These are phyloP conservation scores for Babylonia areolata DNA, from an alignment of 1,140 invertebrate genomes.

Conservation along the genomic window DNA sequence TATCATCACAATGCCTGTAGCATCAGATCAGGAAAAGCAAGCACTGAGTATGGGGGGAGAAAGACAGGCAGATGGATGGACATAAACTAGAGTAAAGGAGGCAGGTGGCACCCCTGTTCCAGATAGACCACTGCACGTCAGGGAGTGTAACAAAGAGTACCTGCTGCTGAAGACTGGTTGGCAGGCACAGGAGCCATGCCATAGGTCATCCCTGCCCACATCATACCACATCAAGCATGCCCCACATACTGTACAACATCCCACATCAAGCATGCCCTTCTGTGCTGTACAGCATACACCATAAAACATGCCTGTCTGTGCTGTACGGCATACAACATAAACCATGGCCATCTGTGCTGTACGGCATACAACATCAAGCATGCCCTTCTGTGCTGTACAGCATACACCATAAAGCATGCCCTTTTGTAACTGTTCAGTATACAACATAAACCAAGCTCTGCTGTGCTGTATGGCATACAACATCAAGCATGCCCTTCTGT, in stretches of 20 bases:
- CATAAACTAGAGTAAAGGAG: too few relatives aligned
- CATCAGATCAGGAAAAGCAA: too few relatives aligned
- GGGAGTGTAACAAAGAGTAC: constrained; percentile 1
- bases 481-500: not conserved
- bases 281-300: too few relatives aligned
- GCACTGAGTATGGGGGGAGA: too few relatives aligned
- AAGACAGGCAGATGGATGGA: too few relatives aligned
- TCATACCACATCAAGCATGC: not conserved
- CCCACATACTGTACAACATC: not conserved
- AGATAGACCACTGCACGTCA: not conserved
- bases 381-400: not conserved
- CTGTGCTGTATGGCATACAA: not conserved
- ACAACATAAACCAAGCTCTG: not conserved
- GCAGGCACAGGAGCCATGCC: not conserved
- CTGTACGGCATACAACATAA: not conserved
- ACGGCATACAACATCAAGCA: not conserved
- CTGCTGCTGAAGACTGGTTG: not conserved
- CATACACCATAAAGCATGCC: not conserved
- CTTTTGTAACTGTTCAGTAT: not conserved
- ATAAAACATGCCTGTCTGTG: not conserved
- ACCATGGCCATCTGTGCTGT: not conserved
- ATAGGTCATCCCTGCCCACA: not conserved
- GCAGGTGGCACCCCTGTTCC: too few relatives aligned
- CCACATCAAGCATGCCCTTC: not conserved
- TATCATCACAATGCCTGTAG: too few relatives aligned